Percentiles rank a stretch among this genome's conserved stretches.
Conservation (phyloP, 2,888 invertebrate species). For the Adineta ricciae region DNA sequence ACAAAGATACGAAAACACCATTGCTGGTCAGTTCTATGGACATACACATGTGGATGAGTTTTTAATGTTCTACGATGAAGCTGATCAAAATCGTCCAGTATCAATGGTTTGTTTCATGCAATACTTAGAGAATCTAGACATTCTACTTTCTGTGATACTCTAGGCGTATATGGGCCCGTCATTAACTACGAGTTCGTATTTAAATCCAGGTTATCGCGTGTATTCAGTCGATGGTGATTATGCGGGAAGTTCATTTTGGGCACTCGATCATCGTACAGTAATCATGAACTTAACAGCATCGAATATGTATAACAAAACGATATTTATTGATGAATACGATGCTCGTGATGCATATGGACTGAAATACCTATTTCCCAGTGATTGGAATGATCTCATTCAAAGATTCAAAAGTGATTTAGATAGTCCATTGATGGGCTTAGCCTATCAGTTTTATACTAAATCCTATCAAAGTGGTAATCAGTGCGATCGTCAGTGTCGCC, state of each 20-base stretch:
- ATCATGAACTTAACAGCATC: conserved; percentile 31
- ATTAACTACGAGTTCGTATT: conserved; percentile 62
- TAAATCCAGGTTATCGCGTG: conserved; percentile 83
- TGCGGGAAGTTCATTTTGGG: not conserved
- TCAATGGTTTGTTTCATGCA: conserved; percentile 3
- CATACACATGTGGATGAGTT: conserved; percentile 89
- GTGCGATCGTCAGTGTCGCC: conserved; percentile 28
- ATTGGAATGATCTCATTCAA: conserved; percentile 28
- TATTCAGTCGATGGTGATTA: conserved; percentile 82
- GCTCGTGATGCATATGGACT: conserved; percentile 29
- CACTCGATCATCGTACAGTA: conserved; percentile 27
- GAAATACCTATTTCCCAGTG: conserved; percentile 23
- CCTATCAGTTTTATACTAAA: conserved; percentile 20
- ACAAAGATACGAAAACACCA: conserved; percentile 52
- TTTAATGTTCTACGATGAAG: conserved; percentile 58
- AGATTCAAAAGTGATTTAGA: conserved; percentile 1
- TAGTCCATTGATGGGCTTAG: not conserved
- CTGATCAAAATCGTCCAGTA: conserved; percentile 24
- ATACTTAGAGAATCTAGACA: conserved; percentile 44
- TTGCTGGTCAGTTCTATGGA: conserved; percentile 71
- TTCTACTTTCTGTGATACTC: conserved; percentile 55
- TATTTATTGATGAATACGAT: conserved; percentile 31
- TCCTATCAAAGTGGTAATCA: not conserved
- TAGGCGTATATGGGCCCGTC: conserved; percentile 74
- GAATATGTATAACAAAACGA: conserved; percentile 24